Evolutionary conservation across 2,888 invertebrate genomes (phyloP).

Genomic region (Drosophila cognata): DNA sequence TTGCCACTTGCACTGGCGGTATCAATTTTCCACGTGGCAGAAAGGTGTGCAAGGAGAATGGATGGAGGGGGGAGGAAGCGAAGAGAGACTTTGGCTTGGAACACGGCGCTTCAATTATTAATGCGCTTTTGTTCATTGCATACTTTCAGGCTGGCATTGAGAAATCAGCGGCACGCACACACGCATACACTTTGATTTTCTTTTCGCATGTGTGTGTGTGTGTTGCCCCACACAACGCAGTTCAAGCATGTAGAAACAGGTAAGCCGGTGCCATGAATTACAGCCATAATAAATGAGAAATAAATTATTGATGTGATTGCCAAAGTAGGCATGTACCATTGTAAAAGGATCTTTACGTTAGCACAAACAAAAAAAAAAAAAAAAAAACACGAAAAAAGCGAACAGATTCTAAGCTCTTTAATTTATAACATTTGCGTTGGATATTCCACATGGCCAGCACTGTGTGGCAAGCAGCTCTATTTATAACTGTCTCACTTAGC

Average conservation of each 20-base stretch:
- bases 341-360: conserved; percentile 11
- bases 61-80: background rate
- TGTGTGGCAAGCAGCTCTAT: conserved; percentile 58
- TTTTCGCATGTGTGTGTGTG: background rate
- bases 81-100: conserved; percentile 26
- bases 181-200: conserved; percentile 21
- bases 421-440: conserved; percentile 20
- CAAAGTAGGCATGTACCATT: conserved; percentile 18
- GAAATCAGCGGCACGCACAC: conserved; percentile 63
- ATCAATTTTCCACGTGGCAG: conserved; percentile 62
- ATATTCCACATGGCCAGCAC: conserved; percentile 9
- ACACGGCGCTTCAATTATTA: conserved; percentile 72
- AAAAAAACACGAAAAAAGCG: background rate
- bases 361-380: background rate
- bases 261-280: conserved; percentile 30
- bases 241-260: conserved; percentile 36
- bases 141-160: conserved; percentile 73
- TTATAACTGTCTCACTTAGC: conserved; percentile 68
- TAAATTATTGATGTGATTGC: conserved; percentile 34
- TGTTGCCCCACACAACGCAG: conserved; percentile 26
- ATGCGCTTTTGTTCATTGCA: conserved; percentile 75
- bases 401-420: conserved; percentile 16
- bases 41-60: background rate
- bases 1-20: conserved; percentile 60
- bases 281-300: conserved; percentile 29